These are phyloP conservation scores for Mesembrinibis cayennensis DNA, from an alignment of 2,113 vertebrate species.

Conservation along the genomic window DNA sequence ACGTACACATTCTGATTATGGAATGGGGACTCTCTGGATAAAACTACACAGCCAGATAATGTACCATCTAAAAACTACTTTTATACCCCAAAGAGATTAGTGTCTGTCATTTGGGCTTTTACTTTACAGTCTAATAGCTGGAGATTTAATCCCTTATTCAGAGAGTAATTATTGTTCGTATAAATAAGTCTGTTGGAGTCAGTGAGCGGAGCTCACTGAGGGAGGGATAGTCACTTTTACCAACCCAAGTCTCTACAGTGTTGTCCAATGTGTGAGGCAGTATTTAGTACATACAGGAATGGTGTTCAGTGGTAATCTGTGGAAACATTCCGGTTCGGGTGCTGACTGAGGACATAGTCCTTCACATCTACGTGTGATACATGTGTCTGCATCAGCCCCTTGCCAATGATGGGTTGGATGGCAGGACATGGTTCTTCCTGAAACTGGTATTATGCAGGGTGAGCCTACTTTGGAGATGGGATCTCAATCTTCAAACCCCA, in stretches of 20 bases:
- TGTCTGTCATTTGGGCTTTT: constrained; percentile 28
- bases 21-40: neutral
- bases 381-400: neutral
- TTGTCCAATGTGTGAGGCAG: neutral
- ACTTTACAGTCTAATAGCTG: constrained; percentile 5
- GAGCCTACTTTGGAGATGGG: neutral
- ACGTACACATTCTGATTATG: neutral
- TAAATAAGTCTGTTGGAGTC: constrained; percentile 42
- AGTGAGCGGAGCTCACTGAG: neutral
- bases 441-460: rapidly evolving
- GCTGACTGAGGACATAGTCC: neutral
- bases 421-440: neutral
- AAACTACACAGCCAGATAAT: neutral
- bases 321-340: neutral
- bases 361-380: rapidly evolving
- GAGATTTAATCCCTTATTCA: constrained; percentile 39
- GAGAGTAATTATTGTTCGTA: constrained; percentile 36
- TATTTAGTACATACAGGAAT: neutral
- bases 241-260: neutral
- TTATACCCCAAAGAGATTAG: constrained; percentile 18
- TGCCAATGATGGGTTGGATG: neutral
- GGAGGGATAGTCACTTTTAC: neutral
- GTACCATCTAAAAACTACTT: constrained; percentile 9
- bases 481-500: neutral
- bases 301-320: neutral